Conservation (phyloP, 2,113 vertebrate species). For the Neoarius graeffei region DNA sequence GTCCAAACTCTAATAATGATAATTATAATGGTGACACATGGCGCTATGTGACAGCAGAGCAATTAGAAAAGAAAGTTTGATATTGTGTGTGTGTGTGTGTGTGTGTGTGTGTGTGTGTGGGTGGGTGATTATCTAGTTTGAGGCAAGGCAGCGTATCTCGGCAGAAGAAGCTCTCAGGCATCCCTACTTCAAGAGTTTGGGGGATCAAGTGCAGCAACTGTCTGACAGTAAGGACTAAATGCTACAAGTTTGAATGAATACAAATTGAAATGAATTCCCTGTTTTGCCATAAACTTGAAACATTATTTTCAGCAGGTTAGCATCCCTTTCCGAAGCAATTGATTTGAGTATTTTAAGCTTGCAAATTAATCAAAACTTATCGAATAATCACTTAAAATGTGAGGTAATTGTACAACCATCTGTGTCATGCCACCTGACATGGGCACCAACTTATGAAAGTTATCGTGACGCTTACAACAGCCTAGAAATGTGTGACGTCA, state of each 20-base stretch:
- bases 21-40: background rate
- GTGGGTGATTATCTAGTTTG: slow-evolving; percentile 64
- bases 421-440: background rate
- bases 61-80: background rate
- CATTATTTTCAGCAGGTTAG: background rate
- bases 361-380: background rate
- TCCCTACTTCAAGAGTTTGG: slow-evolving; percentile 72
- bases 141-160: slow-evolving; percentile 72
- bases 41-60: background rate
- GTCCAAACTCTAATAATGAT: background rate
- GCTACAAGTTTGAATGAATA: background rate
- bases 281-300: background rate
- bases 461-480: background rate
- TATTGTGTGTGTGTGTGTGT: background rate
- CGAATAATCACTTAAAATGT: background rate
- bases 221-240: slow-evolving; percentile 71
- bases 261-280: background rate
- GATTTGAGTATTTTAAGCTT: background rate
- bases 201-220: slow-evolving; percentile 72
- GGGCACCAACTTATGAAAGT: background rate
- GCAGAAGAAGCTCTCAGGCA: slow-evolving; percentile 74
- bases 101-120: background rate
- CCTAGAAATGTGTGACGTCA: background rate
- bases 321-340: background rate
- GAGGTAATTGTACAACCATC: background rate